Evolutionary conservation across 2,113 vertebrate genomes (phyloP), one percentile per base, ranked within the genome.

Genomic region (Marmota flaviventris): DNA sequence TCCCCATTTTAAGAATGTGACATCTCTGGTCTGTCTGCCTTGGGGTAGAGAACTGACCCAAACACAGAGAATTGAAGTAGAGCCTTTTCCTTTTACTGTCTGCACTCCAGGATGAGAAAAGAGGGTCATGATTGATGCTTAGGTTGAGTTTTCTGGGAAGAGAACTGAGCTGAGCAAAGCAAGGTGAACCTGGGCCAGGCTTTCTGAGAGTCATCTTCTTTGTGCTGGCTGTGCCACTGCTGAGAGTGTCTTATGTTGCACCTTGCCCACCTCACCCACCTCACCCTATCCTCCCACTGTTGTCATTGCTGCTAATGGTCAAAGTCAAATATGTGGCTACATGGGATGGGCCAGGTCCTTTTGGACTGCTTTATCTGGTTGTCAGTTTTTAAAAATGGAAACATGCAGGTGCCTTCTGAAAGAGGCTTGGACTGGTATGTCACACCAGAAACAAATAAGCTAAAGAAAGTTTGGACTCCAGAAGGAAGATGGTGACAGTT

Each of bases 221-320:
- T 91, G 61, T 42, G 22, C 75, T 37, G 34, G 51, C 39, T 67
- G 22, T 53, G 51, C 65, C 42, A 83, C 63, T 48, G 2, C 93
- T 53, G 58, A 63, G 75, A 39, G 56, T n/a, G 37, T 70, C 87
- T 85, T 5, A 0, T 77, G 65, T 88, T 81, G n/a, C 61, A 13
- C 85, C 75, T 83, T 22, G 45, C 34, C 90, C 37, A 22, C 77
- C 56, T 34, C 48, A 42, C 85, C 29, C n/a, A 1, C 22, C 39
- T 69, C 10, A 18, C 42, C 67, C 42, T 95, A 32, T 93, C 56
- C 69, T 93, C 82, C 76, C 86, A 70, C 70, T 9, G 2, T 79
- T 51, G 58, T 94, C 84, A 56, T 86, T 95, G 97, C 94, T 87
- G 79, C 96, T 96, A 58, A 81, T 83, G 79, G 63, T 93, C 78